phyloP scores from a whole-genome alignment of 2,888 invertebrate species.

The Zhuqinia jingwanae region DNA sequence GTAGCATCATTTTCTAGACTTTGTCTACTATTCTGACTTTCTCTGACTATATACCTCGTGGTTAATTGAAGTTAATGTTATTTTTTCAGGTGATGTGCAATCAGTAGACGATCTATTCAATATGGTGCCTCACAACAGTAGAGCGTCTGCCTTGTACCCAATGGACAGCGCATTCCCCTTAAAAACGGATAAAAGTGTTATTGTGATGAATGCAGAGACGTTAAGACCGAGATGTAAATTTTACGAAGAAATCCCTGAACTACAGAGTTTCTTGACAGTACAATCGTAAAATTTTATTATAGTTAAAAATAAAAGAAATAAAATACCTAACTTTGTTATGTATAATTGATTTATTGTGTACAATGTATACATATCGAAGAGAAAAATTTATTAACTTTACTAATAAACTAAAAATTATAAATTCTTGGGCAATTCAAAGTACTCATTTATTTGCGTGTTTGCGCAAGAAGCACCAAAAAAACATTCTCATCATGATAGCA shows the following conservation, averaged over 20 bases:
- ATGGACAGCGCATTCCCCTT: constrained; percentile 63
- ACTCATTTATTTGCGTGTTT: too few relatives aligned
- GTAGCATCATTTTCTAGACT: too few relatives aligned
- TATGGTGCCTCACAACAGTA: constrained; percentile 57
- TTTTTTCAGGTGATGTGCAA: constrained; percentile 52
- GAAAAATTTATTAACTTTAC: constrained; percentile 20
- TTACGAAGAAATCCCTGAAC: constrained; percentile 68
- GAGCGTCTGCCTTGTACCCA: constrained; percentile 39
- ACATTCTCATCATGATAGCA: too few relatives aligned
- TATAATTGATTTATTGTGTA: constrained; percentile 28
- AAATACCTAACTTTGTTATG: background rate
- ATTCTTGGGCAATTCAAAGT: too few relatives aligned
- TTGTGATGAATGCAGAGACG: constrained; percentile 65
- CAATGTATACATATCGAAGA: constrained; percentile 50
- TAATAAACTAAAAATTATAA: constrained; percentile 3
- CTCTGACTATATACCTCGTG: too few relatives aligned
- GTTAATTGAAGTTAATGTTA: too few relatives aligned
- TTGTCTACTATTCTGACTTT: too few relatives aligned
- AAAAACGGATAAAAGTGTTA: constrained; percentile 52
- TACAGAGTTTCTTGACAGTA: constrained; percentile 61
- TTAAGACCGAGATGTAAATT: constrained; percentile 66
- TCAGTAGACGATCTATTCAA: constrained; percentile 35
- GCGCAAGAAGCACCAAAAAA: too few relatives aligned
- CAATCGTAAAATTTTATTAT: constrained; percentile 46
- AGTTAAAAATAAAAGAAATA: background rate